These are phyloP conservation scores for Pseudonaja textilis DNA, from an alignment of 2,113 vertebrate genomes.

Conservation along the genomic window DNA sequence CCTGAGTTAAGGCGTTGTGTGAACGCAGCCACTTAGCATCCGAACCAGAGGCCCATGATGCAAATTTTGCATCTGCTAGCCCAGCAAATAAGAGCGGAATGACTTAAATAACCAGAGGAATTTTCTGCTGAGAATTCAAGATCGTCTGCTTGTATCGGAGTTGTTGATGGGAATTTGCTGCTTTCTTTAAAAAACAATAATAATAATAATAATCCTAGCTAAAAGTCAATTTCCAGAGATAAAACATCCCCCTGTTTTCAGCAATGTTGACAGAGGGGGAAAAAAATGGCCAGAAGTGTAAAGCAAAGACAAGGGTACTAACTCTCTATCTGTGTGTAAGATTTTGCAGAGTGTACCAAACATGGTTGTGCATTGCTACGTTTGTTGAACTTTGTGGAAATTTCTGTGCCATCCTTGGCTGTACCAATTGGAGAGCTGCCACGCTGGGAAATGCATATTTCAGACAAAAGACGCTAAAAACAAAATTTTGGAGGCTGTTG, in stretches of 20 bases:
- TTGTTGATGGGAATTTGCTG: background rate
- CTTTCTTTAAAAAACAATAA: background rate
- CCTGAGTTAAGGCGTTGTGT: background rate
- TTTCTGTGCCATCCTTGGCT: background rate
- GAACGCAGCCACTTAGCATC: background rate
- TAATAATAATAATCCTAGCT: background rate
- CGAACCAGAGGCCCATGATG: background rate
- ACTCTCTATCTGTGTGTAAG: background rate
- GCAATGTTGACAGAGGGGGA: background rate
- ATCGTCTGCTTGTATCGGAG: background rate
- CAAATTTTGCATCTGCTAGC: background rate
- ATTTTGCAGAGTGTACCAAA: background rate
- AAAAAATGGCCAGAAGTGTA: background rate
- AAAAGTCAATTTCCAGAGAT: background rate
- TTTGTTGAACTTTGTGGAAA: background rate
- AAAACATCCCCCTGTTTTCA: background rate
- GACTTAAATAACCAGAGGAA: background rate
- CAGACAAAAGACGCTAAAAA: background rate
- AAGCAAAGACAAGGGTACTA: background rate
- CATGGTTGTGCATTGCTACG: rapidly evolving
- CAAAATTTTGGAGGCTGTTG: background rate
- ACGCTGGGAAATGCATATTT: background rate
- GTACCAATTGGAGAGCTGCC: background rate
- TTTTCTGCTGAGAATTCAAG: background rate
- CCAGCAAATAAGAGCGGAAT: background rate